phyloP scores from a whole-genome alignment of 2,797 vertebrate species.

The Halcyon smyrnensis region DNA sequence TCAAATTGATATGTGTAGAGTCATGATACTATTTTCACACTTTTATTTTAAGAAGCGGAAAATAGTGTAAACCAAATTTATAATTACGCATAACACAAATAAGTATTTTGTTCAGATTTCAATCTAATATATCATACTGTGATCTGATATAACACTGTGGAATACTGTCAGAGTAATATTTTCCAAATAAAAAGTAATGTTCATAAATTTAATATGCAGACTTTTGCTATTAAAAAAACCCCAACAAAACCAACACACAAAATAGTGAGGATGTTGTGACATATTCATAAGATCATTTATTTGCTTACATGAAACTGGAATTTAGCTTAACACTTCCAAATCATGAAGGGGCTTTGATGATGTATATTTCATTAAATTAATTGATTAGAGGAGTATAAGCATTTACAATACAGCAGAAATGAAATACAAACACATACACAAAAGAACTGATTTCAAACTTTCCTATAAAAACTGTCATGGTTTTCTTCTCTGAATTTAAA shows the following conservation, averaged over 20 bases:
- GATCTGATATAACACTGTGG: not conserved
- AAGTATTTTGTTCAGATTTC: not conserved
- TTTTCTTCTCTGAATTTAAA: not conserved
- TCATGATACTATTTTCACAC: not conserved
- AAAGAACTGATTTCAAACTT: not conserved
- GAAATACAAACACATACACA: not conserved
- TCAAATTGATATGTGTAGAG: not conserved
- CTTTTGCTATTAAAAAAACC: not conserved
- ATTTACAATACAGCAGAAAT: not conserved
- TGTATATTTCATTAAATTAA: not conserved
- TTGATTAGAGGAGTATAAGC: not conserved
- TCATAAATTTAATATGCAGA: not conserved
- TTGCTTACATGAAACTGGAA: not conserved
- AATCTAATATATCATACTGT: not conserved
- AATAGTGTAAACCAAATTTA: not conserved
- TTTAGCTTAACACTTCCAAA: not conserved
- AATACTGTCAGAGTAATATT: not conserved
- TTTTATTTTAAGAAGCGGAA: not conserved
- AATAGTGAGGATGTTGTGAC: not conserved
- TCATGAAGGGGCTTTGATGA: not conserved
- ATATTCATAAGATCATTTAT: not conserved
- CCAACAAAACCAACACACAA: not conserved
- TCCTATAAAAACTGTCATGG: not conserved
- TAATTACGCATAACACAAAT: not conserved
- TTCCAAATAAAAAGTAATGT: not conserved